Percentiles rank a stretch among this genome's conserved stretches.
Evolutionary conservation across 2,888 invertebrate species (phyloP).

Genomic region (Callyntrura sp.): DNA sequence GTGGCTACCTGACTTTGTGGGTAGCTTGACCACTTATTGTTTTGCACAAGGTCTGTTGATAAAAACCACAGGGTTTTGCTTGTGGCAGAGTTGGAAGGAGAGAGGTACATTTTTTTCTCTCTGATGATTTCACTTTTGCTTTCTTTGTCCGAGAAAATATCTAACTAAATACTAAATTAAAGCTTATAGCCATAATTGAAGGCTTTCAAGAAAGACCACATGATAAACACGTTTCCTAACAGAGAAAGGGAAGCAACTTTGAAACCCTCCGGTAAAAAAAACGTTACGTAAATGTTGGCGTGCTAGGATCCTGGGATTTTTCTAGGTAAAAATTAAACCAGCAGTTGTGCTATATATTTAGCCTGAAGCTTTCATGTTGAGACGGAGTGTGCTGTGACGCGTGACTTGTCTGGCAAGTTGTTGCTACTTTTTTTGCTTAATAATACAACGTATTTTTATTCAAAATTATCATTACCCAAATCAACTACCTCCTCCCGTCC

Average conservation of each 20-base stretch:
- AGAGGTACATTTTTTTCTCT: background rate
- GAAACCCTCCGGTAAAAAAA: background rate
- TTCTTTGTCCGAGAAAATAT: conserved; percentile 54
- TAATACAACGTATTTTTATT: background rate
- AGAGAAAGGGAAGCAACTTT: conserved; percentile 72
- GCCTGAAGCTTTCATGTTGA: conserved; percentile 63
- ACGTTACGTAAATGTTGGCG: too few species aligned
- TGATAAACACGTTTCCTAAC: conserved; percentile 45
- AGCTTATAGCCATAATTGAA: conserved; percentile 55
- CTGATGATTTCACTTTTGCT: conserved; percentile 72
- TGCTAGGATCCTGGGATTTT: too few species aligned
- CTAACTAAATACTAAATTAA: conserved; percentile 61
- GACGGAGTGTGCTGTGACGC: conserved; percentile 57
- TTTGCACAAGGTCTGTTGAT: conserved; percentile 26
- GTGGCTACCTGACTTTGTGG: background rate
- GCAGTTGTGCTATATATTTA: background rate
- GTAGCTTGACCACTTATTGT: background rate
- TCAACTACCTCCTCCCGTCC: conserved; percentile 24
- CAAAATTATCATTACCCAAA: conserved; percentile 43
- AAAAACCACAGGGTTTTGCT: background rate
- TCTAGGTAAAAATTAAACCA: too few species aligned
- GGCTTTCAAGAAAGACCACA: conserved; percentile 57
- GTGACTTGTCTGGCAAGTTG: conserved; percentile 69
- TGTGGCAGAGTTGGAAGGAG: background rate
- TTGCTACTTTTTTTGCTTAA: conserved; percentile 58